phyloP scores from a whole-genome alignment of 2,888 invertebrate genomes.

The Ichneumon xanthorius region DNA sequence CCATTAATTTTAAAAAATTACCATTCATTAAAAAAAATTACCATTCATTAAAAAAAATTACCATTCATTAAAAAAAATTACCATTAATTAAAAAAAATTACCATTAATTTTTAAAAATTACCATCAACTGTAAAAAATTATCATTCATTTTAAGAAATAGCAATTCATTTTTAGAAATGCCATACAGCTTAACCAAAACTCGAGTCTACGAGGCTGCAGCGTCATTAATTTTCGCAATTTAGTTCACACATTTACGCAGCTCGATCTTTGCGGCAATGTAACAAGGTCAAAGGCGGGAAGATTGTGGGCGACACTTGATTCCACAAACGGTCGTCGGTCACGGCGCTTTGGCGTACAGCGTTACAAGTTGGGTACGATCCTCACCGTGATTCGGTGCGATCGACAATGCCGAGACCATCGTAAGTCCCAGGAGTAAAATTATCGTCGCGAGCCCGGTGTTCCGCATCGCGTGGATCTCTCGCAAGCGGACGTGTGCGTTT shows the following conservation, averaged over 20 bases:
- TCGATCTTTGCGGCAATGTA: background rate
- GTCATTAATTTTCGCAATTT: background rate
- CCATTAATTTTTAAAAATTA: no score
- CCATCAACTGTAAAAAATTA: no score
- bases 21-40: no score
- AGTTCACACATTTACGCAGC: background rate
- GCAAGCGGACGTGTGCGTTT: background rate
- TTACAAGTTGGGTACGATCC: conserved; percentile 8
- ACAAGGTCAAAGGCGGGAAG: conserved; percentile 3
- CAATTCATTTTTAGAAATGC: no score
- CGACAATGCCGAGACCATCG: conserved; percentile 55
- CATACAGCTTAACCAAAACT: background rate
- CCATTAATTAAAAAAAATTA: no score
- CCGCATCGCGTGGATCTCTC: conserved; percentile 49
- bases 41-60: no score
- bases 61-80: no score
- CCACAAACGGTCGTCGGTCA: conserved; percentile 2
- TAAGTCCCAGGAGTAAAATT: conserved; percentile 57
- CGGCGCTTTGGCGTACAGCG: background rate
- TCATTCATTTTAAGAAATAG: no score
- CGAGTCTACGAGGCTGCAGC: background rate
- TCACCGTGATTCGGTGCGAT: conserved; percentile 66
- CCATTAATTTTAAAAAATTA: no score
- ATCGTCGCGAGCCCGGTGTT: conserved; percentile 28
- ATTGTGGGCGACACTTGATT: background rate